These are phyloP conservation scores for Typhlichthys subterraneus DNA, from an alignment of 2,797 vertebrate genomes.

Conservation along the genomic window DNA sequence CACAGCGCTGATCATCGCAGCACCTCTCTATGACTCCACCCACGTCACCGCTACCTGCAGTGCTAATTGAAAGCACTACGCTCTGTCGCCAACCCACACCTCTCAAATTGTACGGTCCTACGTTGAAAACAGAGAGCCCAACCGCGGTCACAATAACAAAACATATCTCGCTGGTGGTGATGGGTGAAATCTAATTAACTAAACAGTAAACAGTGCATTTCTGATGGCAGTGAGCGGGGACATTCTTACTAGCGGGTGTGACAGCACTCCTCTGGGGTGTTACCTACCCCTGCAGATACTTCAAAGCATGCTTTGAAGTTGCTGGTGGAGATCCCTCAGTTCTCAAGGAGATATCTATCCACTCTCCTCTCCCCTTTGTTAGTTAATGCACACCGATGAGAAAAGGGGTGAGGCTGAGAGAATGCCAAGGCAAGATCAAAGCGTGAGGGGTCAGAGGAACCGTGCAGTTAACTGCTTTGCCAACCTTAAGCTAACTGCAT, in stretches of 20 bases:
- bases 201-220: conserved; percentile 40
- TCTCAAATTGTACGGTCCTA: too few species aligned
- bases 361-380: conserved; percentile 61
- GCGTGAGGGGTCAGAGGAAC: conserved; percentile 49
- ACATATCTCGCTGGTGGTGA: too few species aligned
- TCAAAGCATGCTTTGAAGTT: conserved; percentile 79
- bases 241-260: conserved; percentile 9
- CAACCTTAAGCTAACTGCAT: conserved; percentile 51
- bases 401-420: conserved; percentile 61
- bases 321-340: conserved; percentile 58
- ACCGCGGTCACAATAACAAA: too few species aligned
- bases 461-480: conserved; percentile 64
- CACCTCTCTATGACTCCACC: too few species aligned
- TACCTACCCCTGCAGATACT: conserved; percentile 61
- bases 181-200: too few species aligned
- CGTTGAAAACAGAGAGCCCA: too few species aligned
- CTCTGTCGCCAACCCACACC: too few species aligned
- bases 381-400: conserved; percentile 66
- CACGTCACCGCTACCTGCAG: too few species aligned
- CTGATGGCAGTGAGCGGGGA: conserved; percentile 6
- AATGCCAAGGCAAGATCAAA: conserved; percentile 75
- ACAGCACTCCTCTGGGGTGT: conserved; percentile 44
- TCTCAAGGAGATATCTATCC: conserved; percentile 67
- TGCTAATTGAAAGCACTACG: too few species aligned
- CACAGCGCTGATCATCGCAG: too few species aligned